Evolutionary conservation across 2,888 invertebrate species (phyloP), one percentile per base, ranked within the genome.

Genomic region (Spodoptera littoralis): DNA sequence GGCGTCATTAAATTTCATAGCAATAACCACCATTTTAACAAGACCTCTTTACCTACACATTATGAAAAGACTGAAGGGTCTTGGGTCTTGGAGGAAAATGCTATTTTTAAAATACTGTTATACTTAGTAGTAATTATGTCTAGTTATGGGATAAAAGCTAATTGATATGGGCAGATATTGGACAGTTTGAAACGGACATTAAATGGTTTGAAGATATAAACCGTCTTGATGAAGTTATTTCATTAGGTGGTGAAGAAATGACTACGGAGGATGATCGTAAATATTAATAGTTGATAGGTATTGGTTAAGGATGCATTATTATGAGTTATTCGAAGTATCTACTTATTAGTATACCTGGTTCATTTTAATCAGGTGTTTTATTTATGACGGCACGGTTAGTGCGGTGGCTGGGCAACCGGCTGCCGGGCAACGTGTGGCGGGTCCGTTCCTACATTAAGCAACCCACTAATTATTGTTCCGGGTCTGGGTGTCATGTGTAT

Each of bases 1-100:
- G 80, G 86, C 85, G 79, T 84, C 86, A 86, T 84, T 84, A 81
- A 84, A 70, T 84, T 81, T 77, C 84, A 82, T 78, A 78, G 82
- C 82, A 77, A 62, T 68, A 56, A 44, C 45, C n/a, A 58, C 88
- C 84, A 87, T 13, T 63, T 11, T 60, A 70, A 3, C 27, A 3
- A 76, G 86, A 82, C 41, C 82, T 54, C 36, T 49, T 11, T 0
- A 36, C 22, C 60, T 58, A 63, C 61, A 55, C 53, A 53, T 53
- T 51, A 53, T 45, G 24, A 2, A 9, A 22, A 24, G 2, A 22
- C n/a, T 30, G 0, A 13, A 27, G 63, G 84, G 24, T 82, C 86
- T 73, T 6, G 63, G 84, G 24, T 82, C 86, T 73, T 6, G 85
- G 47, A 12, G 3, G 45, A 36, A 61, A 68, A 60, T 60, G 83